These are phyloP conservation scores for Heliconius hermathena DNA, from an alignment of 1,140 invertebrate genomes.

Conservation along the genomic window DNA sequence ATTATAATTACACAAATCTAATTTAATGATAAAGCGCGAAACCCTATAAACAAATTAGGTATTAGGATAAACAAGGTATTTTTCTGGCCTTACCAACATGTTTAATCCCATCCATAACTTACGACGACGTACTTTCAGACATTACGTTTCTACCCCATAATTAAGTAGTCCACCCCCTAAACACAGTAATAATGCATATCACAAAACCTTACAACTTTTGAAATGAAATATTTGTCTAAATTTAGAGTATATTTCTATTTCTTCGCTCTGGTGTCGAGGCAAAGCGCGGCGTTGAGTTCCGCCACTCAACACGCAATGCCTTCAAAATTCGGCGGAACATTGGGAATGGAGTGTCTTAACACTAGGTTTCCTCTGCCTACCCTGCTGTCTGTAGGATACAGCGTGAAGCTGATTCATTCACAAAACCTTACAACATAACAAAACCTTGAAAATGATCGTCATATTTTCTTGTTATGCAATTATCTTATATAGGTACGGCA, in stretches of 20 bases:
- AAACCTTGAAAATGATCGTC: conserved; percentile 27
- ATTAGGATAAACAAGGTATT: no score
- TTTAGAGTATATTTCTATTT: no score
- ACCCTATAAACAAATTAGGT: conserved; percentile 1
- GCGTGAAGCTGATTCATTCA: not conserved
- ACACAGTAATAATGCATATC: conserved; percentile 22
- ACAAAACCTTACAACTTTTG: conserved; percentile 27
- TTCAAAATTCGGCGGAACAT: no score
- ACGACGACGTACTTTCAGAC: conserved; percentile 31
- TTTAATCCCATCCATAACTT: conserved; percentile 36
- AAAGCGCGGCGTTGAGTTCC: no score
- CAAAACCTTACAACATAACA: conserved; percentile 4
- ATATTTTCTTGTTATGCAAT: conserved; percentile 24
- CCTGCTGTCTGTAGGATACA: no score
- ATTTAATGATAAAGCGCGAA: not conserved
- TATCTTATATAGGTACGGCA: conserved; percentile 14
- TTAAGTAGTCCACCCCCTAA: conserved; percentile 33
- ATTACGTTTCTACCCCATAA: conserved; percentile 34
- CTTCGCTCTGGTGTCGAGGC: no score
- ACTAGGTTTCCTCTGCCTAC: no score
- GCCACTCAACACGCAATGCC: no score
- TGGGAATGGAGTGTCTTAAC: no score
- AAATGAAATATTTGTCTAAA: not conserved
- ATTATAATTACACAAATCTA: not conserved
- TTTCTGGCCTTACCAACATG: conserved; percentile 21